Evolutionary conservation across 2,888 invertebrate genomes (phyloP).

Genomic region (Eulithis prunata): DNA sequence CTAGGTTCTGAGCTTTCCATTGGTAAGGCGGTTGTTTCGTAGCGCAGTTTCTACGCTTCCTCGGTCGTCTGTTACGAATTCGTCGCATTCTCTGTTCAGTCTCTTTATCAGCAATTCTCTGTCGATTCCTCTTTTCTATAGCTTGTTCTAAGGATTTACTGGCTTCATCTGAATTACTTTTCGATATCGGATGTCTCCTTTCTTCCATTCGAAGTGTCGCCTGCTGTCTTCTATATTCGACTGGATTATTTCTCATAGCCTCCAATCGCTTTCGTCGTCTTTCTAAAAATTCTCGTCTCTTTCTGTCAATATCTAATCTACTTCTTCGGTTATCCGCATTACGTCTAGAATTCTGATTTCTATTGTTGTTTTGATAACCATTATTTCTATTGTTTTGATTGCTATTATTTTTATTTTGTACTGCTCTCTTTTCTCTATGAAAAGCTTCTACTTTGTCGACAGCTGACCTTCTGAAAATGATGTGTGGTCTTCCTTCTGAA

Average conservation of each 20-base stretch:
- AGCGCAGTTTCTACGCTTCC: constrained; percentile 65
- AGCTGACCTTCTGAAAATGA: constrained; percentile 88
- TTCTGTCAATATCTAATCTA: constrained; percentile 83
- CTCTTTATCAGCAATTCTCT: constrained; percentile 45
- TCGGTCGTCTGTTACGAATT: constrained; percentile 67
- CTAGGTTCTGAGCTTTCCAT: constrained; percentile 64
- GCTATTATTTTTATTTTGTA: constrained; percentile 73
- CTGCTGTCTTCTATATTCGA: constrained; percentile 70
- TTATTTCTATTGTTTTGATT: constrained; percentile 78
- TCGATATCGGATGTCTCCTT: constrained; percentile 59
- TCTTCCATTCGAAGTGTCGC: constrained; percentile 65
- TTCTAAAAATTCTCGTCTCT: constrained; percentile 69
- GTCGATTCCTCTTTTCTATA: constrained; percentile 53
- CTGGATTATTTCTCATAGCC: constrained; percentile 70
- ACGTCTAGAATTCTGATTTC: constrained; percentile 57
- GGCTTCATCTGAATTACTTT: constrained; percentile 62
- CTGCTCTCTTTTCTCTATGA: constrained; percentile 69
- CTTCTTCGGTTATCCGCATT: constrained; percentile 76
- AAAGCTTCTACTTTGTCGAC: constrained; percentile 78
- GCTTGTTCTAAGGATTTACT: constrained; percentile 62
- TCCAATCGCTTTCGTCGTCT: constrained; percentile 66
- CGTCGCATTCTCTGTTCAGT: constrained; percentile 58
- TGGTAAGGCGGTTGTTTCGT: constrained; percentile 77
- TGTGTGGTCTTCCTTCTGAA: constrained; percentile 84
- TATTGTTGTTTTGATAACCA: constrained; percentile 72